Base-by-base conservation (phyloP, 2,113 vertebrate species). In the Podarcis cretensis region DNA sequence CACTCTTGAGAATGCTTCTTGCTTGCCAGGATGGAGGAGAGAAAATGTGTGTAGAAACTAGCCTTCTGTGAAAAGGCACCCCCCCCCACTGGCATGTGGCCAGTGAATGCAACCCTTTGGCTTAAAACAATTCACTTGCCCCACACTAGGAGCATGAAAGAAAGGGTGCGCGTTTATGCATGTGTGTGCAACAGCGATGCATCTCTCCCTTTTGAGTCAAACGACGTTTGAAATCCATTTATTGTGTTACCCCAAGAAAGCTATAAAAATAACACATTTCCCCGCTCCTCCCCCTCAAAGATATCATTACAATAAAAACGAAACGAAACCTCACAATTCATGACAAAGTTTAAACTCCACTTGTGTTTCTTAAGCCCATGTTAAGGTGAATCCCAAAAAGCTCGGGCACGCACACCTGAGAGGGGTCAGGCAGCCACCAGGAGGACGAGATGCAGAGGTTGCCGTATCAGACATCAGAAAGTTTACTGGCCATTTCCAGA, bases 191-290 rank as follows among this genome's bases (percentile, higher is more conserved):
- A 71, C 27, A 13, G 69, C 32, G 2, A 9, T 65, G 66, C n/a
- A 20, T 1, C 20, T 37, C 23, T n/a, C 20, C 59, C 20, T 25
- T 12, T 77, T 30, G 25, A 77, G 21, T 25, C 20, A 78, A 83
- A 83, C 37, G 7, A 83, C 87, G 54, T 83, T 88, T 54, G 13
- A 54, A 77, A 68, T 83, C 83, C 89, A 96, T 94, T 96, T 96
- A 96, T 96, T 97, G 89, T 82, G 71, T 95, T 92, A 96, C 85
- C 85, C 89, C 95, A 83, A 90, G 88, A 81, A 69, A 91, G 93
- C 95, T 96, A 92, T 94, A 95, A 95, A 95, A 96, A 95, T 91
- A 95, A 92, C 92, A 94, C 90, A 40, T 92, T 95, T 96, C 35
- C 73, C 35, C 73, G 8, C 59, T 16, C 59, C 59, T 20, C 59